A percentile compares a stretch with the other conserved stretches of the same genome.
phyloP scores from a whole-genome alignment of 2,888 invertebrate species.

The Linnaemya vulpina region DNA sequence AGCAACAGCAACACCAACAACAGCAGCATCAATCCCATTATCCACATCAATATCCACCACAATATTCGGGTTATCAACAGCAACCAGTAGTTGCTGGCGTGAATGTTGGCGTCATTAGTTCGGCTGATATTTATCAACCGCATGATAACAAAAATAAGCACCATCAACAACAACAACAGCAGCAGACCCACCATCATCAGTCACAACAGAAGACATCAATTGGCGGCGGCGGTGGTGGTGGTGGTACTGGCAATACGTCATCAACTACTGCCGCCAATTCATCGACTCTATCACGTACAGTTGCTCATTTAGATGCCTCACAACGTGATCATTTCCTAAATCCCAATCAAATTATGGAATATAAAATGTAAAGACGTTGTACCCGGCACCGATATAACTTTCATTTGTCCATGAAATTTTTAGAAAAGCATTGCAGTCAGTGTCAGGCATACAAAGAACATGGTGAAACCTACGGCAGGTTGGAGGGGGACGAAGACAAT shows the following conservation, averaged over 20 bases:
- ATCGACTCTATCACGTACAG: constrained; percentile 81
- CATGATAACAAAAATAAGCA: constrained; percentile 72
- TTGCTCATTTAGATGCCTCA: constrained; percentile 82
- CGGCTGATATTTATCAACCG: constrained; percentile 80
- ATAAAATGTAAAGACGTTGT: constrained; percentile 83
- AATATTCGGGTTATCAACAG: constrained; percentile 80
- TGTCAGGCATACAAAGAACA: constrained; percentile 77
- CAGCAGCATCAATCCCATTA: constrained; percentile 63
- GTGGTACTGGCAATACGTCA: constrained; percentile 60
- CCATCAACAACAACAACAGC: constrained; percentile 61
- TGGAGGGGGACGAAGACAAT: constrained; percentile 54
- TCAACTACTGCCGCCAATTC: constrained; percentile 57
- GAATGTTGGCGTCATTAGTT: constrained; percentile 81
- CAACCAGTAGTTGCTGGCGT: constrained; percentile 81
- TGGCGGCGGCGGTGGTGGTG: constrained; percentile 65
- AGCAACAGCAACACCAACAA: constrained; percentile 56
- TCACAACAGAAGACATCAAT: constrained; percentile 49
- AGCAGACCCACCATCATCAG: constrained; percentile 58
- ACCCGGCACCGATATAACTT: constrained; percentile 82
- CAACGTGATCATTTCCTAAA: constrained; percentile 83
- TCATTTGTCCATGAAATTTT: constrained; percentile 82
- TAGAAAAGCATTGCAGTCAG: constrained; percentile 80
- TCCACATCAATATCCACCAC: constrained; percentile 79
- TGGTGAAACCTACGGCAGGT: constrained; percentile 66
- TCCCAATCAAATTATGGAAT: constrained; percentile 83